Evolutionary conservation across 2,797 vertebrate genomes (phyloP).

Genomic region (Epinephelus awoara): DNA sequence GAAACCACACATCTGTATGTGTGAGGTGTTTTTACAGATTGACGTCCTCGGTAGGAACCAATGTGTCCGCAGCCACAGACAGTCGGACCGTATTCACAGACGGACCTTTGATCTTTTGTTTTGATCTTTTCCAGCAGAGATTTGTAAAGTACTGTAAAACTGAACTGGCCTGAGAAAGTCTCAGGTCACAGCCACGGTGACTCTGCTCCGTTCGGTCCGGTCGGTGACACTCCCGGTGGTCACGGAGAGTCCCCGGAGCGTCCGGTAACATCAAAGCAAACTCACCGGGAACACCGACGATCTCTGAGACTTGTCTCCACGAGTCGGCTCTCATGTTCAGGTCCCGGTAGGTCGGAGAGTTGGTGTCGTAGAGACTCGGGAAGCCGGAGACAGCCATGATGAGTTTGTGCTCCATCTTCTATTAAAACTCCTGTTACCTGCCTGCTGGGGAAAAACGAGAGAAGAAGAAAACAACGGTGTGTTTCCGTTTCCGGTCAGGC

Average conservation of each 20-base stretch:
- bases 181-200: rapidly evolving
- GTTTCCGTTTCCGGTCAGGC: constrained; percentile 48
- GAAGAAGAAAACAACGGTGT: background rate
- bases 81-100: constrained; percentile 19
- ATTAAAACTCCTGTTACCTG: rapidly evolving
- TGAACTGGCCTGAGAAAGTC: rapidly evolving
- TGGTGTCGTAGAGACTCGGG: constrained; percentile 61
- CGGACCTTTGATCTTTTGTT: constrained; percentile 34
- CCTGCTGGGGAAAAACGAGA: too few relatives aligned
- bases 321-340: constrained; percentile 61
- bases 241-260: background rate
- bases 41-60: constrained; percentile 5
- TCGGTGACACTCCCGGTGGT: background rate
- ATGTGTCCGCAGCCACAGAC: background rate
- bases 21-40: background rate
- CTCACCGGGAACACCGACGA: constrained; percentile 62
- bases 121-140: constrained; percentile 7
- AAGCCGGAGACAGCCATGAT: constrained; percentile 62
- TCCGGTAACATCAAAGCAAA: background rate
- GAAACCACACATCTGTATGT: background rate
- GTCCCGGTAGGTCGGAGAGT: constrained; percentile 56
- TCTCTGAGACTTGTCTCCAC: constrained; percentile 54
- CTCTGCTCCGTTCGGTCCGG: background rate
- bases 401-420: constrained; percentile 58
- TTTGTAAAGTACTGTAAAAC: background rate